Conservation (phyloP, 2,888 invertebrate genomes). For the Apotomis turbidana region DNA sequence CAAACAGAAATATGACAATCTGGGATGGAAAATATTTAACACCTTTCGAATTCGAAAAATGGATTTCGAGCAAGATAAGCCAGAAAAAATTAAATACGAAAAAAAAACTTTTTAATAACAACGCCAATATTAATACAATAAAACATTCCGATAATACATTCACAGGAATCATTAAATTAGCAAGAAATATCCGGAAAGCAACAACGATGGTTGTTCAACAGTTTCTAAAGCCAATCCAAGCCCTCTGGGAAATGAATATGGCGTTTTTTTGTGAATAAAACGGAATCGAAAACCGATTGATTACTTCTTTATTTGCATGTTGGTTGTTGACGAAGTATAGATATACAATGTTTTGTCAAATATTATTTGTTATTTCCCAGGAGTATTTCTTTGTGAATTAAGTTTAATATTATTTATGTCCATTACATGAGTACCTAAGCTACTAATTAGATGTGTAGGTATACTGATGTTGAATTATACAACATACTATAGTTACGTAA, state of each 20-base stretch:
- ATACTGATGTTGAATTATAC: too few relatives aligned
- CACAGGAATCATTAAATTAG: background rate
- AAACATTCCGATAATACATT: too few relatives aligned
- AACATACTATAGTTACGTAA: too few relatives aligned
- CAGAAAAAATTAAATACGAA: too few relatives aligned
- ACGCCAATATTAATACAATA: too few relatives aligned
- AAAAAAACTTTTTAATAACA: too few relatives aligned
- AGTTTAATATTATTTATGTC: background rate
- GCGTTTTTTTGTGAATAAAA: conserved; percentile 13
- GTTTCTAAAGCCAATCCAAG: conserved; percentile 12
- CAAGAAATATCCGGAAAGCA: background rate
- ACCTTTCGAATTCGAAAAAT: too few relatives aligned
- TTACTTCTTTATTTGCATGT: background rate
- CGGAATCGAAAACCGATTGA: background rate
- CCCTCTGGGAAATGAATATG: conserved; percentile 25
- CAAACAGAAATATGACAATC: too few relatives aligned
- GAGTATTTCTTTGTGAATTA: conserved; percentile 3
- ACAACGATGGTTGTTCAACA: background rate
- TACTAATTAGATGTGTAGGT: too few relatives aligned
- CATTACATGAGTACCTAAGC: background rate
- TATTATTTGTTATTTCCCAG: background rate
- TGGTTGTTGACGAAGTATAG: background rate
- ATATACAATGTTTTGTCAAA: background rate
- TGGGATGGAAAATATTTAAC: too few relatives aligned
- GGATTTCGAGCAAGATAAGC: too few relatives aligned